These are phyloP conservation scores for Muscicapa striata DNA, from an alignment of 2,797 vertebrate species.

Conservation along the genomic window DNA sequence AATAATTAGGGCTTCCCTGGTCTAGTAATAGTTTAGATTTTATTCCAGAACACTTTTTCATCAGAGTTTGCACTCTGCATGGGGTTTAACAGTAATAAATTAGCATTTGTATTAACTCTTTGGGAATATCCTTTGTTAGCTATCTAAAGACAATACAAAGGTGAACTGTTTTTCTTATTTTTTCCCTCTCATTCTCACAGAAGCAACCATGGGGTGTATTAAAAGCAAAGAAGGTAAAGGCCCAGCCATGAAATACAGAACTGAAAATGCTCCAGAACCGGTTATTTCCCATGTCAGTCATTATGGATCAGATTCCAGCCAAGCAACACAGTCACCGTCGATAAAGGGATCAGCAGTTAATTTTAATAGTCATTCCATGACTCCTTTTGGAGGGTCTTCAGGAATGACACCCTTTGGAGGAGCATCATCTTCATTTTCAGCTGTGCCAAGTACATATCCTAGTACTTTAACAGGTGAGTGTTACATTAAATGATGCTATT, in stretches of 20 bases:
- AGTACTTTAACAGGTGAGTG: constrained; percentile 87
- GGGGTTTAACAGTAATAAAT: not conserved
- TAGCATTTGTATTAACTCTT: not conserved
- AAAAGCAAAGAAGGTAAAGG: constrained; percentile 96
- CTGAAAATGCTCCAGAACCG: constrained; percentile 81
- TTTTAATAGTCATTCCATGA: constrained; percentile 89
- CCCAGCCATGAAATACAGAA: constrained; percentile 86
- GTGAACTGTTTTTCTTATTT: not conserved
- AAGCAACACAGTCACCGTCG: constrained; percentile 79
- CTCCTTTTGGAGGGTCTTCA: constrained; percentile 90
- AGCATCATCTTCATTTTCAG: constrained; percentile 88
- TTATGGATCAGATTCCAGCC: constrained; percentile 88
- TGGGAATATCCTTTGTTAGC: not conserved
- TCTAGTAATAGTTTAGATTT: not conserved
- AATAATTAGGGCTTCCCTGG: not conserved
- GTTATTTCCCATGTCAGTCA: constrained; percentile 81
- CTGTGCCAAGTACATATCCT: constrained; percentile 88
- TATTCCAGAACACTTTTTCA: not conserved
- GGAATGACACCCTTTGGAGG: constrained; percentile 93
- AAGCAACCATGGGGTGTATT: constrained; percentile 90
- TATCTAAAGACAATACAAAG: not conserved
- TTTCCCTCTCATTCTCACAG: constrained; percentile 31
- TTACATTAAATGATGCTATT: not conserved
- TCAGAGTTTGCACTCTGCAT: not conserved
- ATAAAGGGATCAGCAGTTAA: constrained; percentile 82